These are phyloP conservation scores for Geotrupes spiniger DNA, from an alignment of 2,888 invertebrate genomes.

Conservation along the genomic window DNA sequence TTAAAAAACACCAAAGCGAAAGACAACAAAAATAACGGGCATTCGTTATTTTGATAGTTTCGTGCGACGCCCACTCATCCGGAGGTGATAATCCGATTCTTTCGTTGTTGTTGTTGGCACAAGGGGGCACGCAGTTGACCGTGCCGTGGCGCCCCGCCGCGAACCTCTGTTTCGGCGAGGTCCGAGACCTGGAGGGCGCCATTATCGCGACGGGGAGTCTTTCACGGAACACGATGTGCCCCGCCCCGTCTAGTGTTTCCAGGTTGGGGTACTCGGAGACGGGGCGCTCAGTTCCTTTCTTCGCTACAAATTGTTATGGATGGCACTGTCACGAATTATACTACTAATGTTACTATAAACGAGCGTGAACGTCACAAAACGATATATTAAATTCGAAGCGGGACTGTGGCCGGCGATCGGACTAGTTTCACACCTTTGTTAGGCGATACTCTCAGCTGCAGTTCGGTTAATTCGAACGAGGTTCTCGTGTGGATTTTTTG, in stretches of 20 bases:
- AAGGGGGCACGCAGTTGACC: conserved; percentile 13
- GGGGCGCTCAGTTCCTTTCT: background rate
- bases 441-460: too few species aligned
- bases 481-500: too few species aligned
- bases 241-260: conserved; percentile 40
- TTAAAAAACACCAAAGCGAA: too few species aligned
- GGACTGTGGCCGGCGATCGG: conserved; percentile 11
- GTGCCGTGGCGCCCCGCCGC: conserved; percentile 31
- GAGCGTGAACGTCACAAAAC: conserved; percentile 10
- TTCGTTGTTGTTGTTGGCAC: conserved; percentile 8
- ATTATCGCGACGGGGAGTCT: conserved; percentile 42
- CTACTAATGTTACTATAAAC: conserved; percentile 15
- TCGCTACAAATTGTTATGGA: conserved; percentile 14
- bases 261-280: background rate
- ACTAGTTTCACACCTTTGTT: conserved; percentile 2
- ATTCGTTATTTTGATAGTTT: too few species aligned
- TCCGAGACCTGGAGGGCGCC: conserved; percentile 44
- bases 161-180: conserved; percentile 43
- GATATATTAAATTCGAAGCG: too few species aligned
- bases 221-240: conserved; percentile 35
- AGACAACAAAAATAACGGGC: too few species aligned
- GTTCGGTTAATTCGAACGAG: too few species aligned
- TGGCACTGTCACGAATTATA: conserved; percentile 1
- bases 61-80: conserved; percentile 1
- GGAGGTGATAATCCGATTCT: conserved; percentile 5